phyloP scores from a whole-genome alignment of 2,113 vertebrate species.

The Lagenorhynchus albirostris region DNA sequence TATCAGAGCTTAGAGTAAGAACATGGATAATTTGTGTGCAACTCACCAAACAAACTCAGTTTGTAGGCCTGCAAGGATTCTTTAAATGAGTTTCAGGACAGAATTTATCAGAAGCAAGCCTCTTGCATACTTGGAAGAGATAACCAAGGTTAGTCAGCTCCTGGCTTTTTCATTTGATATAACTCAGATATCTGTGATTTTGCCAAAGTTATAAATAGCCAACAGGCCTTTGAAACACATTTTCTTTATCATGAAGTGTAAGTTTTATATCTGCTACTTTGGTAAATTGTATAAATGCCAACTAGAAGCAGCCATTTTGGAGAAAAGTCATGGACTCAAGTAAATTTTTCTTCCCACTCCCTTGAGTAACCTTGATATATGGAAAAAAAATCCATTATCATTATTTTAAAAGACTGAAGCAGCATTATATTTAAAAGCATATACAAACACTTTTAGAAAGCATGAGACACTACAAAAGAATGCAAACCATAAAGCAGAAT shows the following conservation, averaged over 20 bases:
- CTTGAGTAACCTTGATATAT: slow-evolving; percentile 21
- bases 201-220: slow-evolving; percentile 53
- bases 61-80: neutral
- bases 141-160: slow-evolving; percentile 29
- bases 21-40: neutral
- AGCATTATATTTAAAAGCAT: neutral
- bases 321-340: neutral
- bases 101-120: slow-evolving; percentile 29
- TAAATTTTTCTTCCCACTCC: neutral
- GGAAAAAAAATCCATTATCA: neutral
- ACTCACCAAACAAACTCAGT: neutral
- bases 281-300: slow-evolving; percentile 15
- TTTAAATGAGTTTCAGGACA: neutral
- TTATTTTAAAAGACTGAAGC: slow-evolving; percentile 16
- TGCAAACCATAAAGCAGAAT: neutral
- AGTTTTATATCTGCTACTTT: slow-evolving; percentile 5
- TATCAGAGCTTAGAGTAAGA: neutral
- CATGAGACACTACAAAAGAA: neutral
- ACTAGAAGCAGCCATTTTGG: neutral
- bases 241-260: slow-evolving; percentile 33
- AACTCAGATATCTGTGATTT: slow-evolving; percentile 50
- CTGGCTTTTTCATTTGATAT: slow-evolving; percentile 48
- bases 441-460: neutral
- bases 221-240: neutral
- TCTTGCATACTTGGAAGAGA: slow-evolving; percentile 43